Percentiles rank a stretch among this genome's conserved stretches.
phyloP scores from a whole-genome alignment of 2,113 vertebrate species.

The Pyrgilauda ruficollis region DNA sequence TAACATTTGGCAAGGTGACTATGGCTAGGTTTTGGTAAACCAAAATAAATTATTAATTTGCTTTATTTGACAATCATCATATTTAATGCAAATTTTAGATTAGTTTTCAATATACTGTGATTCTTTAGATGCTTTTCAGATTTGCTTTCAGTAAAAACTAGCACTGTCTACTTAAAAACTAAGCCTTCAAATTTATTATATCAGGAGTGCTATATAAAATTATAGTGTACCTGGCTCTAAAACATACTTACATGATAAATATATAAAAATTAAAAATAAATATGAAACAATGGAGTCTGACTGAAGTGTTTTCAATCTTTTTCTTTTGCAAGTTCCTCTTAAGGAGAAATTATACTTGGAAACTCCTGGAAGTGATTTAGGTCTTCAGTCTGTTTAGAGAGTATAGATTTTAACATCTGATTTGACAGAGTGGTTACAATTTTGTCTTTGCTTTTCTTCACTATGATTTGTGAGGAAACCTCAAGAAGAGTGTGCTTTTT shows the following conservation, averaged over 20 bases:
- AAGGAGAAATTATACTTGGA: not conserved
- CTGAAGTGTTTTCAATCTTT: not conserved
- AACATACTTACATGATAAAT: not conserved
- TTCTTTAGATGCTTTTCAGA: not conserved
- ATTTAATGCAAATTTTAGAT: not conserved
- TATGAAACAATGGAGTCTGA: not conserved
- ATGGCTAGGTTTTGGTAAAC: not conserved
- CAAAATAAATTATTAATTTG: not conserved
- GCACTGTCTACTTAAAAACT: not conserved
- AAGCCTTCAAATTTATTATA: not conserved
- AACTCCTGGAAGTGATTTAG: not conserved
- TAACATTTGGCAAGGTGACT: not conserved
- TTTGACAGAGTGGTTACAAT: not conserved
- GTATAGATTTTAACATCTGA: not conserved
- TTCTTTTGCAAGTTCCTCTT: not conserved
- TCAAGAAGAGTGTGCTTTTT: not conserved
- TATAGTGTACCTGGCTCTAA: not conserved
- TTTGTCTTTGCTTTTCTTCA: not conserved
- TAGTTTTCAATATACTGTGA: not conserved
- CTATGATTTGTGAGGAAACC: not conserved
- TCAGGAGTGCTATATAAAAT: not conserved
- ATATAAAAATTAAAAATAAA: not conserved
- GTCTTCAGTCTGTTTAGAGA: not conserved
- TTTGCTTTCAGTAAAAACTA: not conserved
- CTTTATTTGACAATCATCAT: not conserved